Evolutionary conservation across 1,140 invertebrate genomes (phyloP).

Genomic region (Diorhabda carinulata): DNA sequence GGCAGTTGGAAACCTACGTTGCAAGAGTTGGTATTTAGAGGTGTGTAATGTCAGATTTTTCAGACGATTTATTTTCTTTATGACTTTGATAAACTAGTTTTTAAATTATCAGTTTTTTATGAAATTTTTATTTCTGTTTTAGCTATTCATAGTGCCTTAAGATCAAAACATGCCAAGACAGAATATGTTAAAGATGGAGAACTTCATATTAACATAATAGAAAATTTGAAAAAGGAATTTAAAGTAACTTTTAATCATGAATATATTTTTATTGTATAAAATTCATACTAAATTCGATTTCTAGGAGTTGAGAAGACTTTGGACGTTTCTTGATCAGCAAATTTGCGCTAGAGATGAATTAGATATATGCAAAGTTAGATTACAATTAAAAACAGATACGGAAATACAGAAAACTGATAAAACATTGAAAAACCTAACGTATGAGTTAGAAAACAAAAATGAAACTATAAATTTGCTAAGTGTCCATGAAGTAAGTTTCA

Average conservation of each 20-base stretch:
- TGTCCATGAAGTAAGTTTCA: slow-evolving; percentile 48
- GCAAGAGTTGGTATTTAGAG: slow-evolving; percentile 55
- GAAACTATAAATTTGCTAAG: slow-evolving; percentile 52
- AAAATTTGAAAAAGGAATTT: slow-evolving; percentile 65
- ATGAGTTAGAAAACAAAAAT: slow-evolving; percentile 39
- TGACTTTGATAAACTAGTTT: too few species aligned
- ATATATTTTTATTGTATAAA: neutral
- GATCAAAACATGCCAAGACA: slow-evolving; percentile 32
- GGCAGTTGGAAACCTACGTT: slow-evolving; percentile 53
- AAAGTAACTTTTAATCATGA: slow-evolving; percentile 48
- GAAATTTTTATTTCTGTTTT: slow-evolving; percentile 13
- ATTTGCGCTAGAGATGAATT: slow-evolving; percentile 68
- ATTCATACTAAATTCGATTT: neutral
- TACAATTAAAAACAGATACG: slow-evolving; percentile 50
- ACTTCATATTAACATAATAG: slow-evolving; percentile 56
- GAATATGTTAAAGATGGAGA: slow-evolving; percentile 53
- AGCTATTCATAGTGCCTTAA: slow-evolving; percentile 35
- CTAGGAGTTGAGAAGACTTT: slow-evolving; percentile 53
- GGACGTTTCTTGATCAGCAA: slow-evolving; percentile 57
- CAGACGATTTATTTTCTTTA: too few species aligned
- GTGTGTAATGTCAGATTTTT: slow-evolving; percentile 30
- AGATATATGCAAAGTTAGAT: slow-evolving; percentile 66
- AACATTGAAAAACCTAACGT: slow-evolving; percentile 36
- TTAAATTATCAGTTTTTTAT: too few species aligned
- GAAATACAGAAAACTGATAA: slow-evolving; percentile 31